These are phyloP conservation scores for Hydractinia symbiolongicarpus DNA, from an alignment of 30 jellyfish, hydroid and myxozoan genomes.

Conservation along the genomic window DNA sequence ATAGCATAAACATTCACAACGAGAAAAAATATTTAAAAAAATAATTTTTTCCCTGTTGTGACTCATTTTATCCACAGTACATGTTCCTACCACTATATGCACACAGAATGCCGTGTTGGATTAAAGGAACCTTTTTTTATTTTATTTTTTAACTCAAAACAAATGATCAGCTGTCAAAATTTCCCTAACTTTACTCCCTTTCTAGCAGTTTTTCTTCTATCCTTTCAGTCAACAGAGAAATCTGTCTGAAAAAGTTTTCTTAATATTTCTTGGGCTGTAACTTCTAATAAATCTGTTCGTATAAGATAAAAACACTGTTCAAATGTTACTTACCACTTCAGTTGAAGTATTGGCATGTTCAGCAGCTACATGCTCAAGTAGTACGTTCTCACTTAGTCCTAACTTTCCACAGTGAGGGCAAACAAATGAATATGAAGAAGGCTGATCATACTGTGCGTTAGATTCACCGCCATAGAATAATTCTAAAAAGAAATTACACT, in stretches of 20 bases:
- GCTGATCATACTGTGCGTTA: slow-evolving; percentile 62
- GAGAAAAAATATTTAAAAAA: background rate
- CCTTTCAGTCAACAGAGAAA: no score
- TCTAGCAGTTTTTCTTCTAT: no score
- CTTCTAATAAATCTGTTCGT: slow-evolving; percentile 3
- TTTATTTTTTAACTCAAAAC: no score
- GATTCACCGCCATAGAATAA: slow-evolving; percentile 94
- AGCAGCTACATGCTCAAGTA: slow-evolving; percentile 80
- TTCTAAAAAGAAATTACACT: slow-evolving; percentile 38
- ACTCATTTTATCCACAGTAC: no score
- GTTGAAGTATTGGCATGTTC: slow-evolving; percentile 73
- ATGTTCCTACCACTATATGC: no score
- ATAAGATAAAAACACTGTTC: background rate
- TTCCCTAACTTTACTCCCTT: no score
- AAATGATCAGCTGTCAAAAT: no score
- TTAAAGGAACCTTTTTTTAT: no score
- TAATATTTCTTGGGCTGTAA: no score
- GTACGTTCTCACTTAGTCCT: slow-evolving; percentile 72
- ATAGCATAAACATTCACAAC: background rate
- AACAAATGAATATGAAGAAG: slow-evolving; percentile 66
- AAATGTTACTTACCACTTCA: slow-evolving; percentile 70
- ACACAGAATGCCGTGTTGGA: no score
- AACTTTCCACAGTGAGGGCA: slow-evolving; percentile 95
- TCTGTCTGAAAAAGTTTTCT: no score
- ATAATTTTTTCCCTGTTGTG: background rate